Percentiles rank a stretch among this genome's conserved stretches.
These are phyloP conservation scores for Enteromius treurensis DNA, from an alignment of 2,797 vertebrate genomes.

Conservation along the genomic window DNA sequence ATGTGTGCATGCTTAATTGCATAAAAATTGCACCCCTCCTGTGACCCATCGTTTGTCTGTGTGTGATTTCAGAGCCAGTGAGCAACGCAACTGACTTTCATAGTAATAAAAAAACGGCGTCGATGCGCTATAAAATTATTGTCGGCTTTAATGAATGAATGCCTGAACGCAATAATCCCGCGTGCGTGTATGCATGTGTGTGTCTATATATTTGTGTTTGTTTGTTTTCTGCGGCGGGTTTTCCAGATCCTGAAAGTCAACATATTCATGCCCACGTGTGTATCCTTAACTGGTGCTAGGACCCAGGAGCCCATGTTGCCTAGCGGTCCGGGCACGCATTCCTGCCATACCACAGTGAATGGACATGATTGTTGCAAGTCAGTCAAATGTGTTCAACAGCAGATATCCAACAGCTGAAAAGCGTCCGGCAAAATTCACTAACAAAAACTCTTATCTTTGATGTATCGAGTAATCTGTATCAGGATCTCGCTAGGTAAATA, in stretches of 20 bases:
- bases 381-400: constrained; percentile 40
- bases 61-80: too few relatives aligned
- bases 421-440: background rate
- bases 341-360: constrained; percentile 68
- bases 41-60: too few relatives aligned
- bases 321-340: constrained; percentile 64
- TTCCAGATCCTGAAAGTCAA: background rate
- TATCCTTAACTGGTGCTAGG: constrained; percentile 30
- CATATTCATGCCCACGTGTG: background rate
- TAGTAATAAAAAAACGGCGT: too few relatives aligned
- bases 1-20: too few relatives aligned
- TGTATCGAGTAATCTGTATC: constrained; percentile 1
- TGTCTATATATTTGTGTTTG: too few relatives aligned
- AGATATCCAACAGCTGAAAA: background rate
- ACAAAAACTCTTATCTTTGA: constrained; percentile 1
- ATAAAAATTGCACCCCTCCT: too few relatives aligned
- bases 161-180: too few relatives aligned
- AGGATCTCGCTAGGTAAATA: constrained; percentile 33
- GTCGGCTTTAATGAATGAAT: too few relatives aligned
- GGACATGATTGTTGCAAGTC: constrained; percentile 61
- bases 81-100: too few relatives aligned
- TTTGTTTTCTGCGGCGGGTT: too few relatives aligned
- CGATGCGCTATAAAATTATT: too few relatives aligned
- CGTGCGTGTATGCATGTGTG: too few relatives aligned
- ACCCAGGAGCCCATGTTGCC: constrained; percentile 21